Base-by-base conservation (phyloP, 2,888 invertebrate species). In the Caenorhabditis sp. region DNA sequence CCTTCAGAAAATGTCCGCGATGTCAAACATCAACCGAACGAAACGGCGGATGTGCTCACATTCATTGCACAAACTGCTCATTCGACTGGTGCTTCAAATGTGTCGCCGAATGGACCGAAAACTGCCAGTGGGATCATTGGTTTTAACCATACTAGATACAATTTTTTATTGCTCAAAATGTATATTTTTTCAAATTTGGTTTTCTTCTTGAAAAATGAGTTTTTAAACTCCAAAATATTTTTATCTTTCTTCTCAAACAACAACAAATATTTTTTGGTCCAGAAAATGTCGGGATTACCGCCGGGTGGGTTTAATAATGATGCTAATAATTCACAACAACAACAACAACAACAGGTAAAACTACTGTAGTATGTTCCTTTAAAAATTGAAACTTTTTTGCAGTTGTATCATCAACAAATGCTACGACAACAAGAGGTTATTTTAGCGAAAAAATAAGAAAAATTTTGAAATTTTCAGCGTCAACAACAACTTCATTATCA, bases 121-220 rank as follows among this genome's bases (percentile, higher is more conserved):
- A 84, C 8, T 86, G 86, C 60, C 86, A 86, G 61, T 84, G 84
- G 83, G 81, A 84, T 58, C 86, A 86, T 57, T 86, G 86, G 86
- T 86, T 86, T 23, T 59, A 19, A 57, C 6, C n/a, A n/a, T n/a
- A n/a, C n/a, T n/a, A n/a, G n/a, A n/a, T n/a, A n/a, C n/a, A n/a
- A 31, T 24, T 26, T n/a, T 6, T 58, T n/a, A 4, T 31, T 31
- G 31, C 31, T 31, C 31, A 31, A 31, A n/a, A n/a, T n/a, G n/a
- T n/a, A n/a, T n/a, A n/a, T n/a, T n/a, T n/a, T n/a, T n/a, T n/a
- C n/a, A n/a, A n/a, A n/a, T n/a, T n/a, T n/a, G n/a, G n/a, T n/a
- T n/a, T n/a, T n/a, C n/a, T n/a, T n/a, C n/a, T n/a, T n/a, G n/a
- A n/a, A n/a, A n/a, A n/a, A n/a, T n/a, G n/a, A n/a, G n/a, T n/a